Evolutionary conservation across 53 echinoderm and acorn worm species (phyloP), one percentile per base, ranked within the genome.

Genomic region (Echinarachnius parma): DNA sequence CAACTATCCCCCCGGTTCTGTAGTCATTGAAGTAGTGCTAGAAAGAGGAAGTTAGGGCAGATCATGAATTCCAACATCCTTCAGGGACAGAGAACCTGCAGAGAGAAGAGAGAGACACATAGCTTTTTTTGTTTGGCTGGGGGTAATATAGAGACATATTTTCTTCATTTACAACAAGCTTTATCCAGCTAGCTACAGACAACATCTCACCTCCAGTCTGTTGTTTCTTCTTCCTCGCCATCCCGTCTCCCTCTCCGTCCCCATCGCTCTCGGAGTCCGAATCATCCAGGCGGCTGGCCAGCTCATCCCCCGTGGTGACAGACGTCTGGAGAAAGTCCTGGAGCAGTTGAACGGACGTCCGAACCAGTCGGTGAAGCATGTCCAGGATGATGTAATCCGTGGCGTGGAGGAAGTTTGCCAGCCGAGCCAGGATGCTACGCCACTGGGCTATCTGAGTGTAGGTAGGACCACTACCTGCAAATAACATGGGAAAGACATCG

Each of bases 381-480:
- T 98, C 88, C 5, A 98, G 89, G 55, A 98, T 79, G 20, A 98
- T 77, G 76, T 92, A 98, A 70, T 98, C 98, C 1, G 92, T 92
- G 9, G 98, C 75, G 4, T 92, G 87, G n/a, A 98, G 87, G 70
- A 88, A 98, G 56, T 81, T 61, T 30, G 92, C 92, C 3, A 98
- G 81, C 4, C 98, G 87, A 5, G 77, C 77, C 15, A 98, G 83
- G 44, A 98, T 82, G 48, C 64, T 66, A 9, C 98, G 87, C 98
- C 98, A 98, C 64, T 98, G 88, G n/a, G 98, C 98, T 46, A 98
- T 98, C 81, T 98, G 88, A 11, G 98, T 98, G 78, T 92, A 98
- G 8, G 92, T 82, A 1, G 98, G 98, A 18, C 98, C 88, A n/a
- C 69, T 77, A 29, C 79, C 98, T 98, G 64, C 22, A 35, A 62